Evolutionary conservation across 2,888 invertebrate genomes (phyloP).

Genomic region (Oscheius sp.): DNA sequence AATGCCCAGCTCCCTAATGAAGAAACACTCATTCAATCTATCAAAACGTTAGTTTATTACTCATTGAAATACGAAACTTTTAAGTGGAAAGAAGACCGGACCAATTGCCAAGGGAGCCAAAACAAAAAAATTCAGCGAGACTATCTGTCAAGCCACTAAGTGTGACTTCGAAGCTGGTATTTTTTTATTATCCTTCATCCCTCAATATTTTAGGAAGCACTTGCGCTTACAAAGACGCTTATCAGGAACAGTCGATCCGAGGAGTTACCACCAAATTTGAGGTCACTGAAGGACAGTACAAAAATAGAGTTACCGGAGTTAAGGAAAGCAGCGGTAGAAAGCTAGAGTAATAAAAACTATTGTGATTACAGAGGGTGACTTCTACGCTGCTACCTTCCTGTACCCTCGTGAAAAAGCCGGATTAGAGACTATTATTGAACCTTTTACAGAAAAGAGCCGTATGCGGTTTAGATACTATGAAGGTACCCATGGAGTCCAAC

Average conservation of each 20-base stretch:
- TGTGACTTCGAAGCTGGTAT: constrained; percentile 64
- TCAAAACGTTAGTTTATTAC: constrained; percentile 40
- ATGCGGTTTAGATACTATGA: constrained; percentile 69
- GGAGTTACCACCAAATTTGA: constrained; percentile 68
- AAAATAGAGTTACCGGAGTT: constrained; percentile 69
- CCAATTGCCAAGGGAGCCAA: constrained; percentile 50
- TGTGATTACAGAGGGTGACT: constrained; percentile 62
- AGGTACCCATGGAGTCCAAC: constrained; percentile 70
- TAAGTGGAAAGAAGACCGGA: constrained; percentile 46
- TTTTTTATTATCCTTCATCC: no score
- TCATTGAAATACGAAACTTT: constrained; percentile 2
- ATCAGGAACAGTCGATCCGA: constrained; percentile 63
- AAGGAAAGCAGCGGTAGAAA: constrained; percentile 59
- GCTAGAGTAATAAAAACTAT: not conserved
- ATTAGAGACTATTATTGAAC: constrained; percentile 54
- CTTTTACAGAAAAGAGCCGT: constrained; percentile 57
- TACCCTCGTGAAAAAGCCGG: constrained; percentile 69
- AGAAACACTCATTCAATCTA: constrained; percentile 43
- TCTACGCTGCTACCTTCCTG: constrained; percentile 68
- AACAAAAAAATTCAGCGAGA: constrained; percentile 52
- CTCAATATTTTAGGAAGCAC: constrained; percentile 52
- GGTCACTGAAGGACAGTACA: constrained; percentile 68
- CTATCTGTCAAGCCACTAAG: constrained; percentile 58
- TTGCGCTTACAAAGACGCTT: constrained; percentile 64
- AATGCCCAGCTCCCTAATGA: constrained; percentile 32